Conservation (phyloP, 2,113 vertebrate genomes). For the Pimephales promelas region DNA sequence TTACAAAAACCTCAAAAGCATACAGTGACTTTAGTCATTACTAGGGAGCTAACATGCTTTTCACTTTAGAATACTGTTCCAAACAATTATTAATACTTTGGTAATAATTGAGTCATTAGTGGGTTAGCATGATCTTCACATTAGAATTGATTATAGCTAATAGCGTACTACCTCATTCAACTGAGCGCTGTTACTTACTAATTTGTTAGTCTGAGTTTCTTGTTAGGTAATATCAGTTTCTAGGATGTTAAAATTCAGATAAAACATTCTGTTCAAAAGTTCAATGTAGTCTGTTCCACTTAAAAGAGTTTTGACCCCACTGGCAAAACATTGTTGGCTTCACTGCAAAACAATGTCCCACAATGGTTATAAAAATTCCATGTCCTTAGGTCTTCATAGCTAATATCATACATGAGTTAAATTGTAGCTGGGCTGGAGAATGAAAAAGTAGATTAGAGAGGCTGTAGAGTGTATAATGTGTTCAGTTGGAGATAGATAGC, state of each 20-base stretch:
- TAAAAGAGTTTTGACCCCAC: slow-evolving; percentile 16
- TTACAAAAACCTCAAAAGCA: no score
- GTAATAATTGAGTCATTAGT: no score
- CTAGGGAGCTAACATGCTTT: no score
- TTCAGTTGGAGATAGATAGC: slow-evolving; percentile 1
- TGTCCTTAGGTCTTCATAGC: neutral
- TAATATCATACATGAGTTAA: slow-evolving; percentile 1
- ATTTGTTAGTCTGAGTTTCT: no score
- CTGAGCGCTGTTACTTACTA: no score
- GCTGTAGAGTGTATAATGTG: neutral
- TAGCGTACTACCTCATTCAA: no score
- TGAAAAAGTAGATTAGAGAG: neutral
- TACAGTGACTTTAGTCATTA: no score
- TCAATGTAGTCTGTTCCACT: slow-evolving; percentile 34
- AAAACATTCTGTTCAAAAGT: slow-evolving; percentile 30
- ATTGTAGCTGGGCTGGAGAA: neutral
- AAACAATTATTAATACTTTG: no score
- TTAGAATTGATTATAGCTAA: no score
- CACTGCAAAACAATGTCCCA: slow-evolving; percentile 27
- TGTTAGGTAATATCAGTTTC: no score
- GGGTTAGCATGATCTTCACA: no score
- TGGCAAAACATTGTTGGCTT: slow-evolving; percentile 5
- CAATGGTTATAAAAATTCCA: slow-evolving; percentile 15
- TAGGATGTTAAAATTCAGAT: slow-evolving; percentile 29
- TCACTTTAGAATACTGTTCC: no score